These are phyloP conservation scores for Brachyhypopomus occidentalis DNA, from an alignment of 2,113 vertebrate species.

Conservation along the genomic window DNA sequence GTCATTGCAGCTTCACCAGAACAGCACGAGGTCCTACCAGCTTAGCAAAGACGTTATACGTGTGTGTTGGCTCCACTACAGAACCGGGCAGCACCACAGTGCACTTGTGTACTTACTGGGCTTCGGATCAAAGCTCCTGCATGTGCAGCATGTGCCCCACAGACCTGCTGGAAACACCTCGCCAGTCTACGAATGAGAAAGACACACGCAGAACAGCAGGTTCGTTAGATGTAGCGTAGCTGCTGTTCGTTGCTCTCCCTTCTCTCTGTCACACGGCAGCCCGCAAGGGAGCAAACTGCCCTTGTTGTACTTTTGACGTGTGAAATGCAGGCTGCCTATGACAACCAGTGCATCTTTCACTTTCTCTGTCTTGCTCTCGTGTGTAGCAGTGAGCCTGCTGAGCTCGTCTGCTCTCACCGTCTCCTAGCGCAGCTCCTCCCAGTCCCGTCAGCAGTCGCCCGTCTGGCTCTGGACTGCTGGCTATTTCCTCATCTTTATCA, in stretches of 20 bases:
- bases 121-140: constrained; percentile 1
- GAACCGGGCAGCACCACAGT: not conserved
- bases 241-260: not conserved
- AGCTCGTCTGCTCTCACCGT: not conserved
- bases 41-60: too few relatives aligned
- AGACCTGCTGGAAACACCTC: not conserved
- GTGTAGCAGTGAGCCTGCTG: not conserved
- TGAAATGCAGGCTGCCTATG: constrained; percentile 34
- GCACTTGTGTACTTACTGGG: constrained; percentile 18
- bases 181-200: constrained; percentile 12
- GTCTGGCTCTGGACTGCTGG: not conserved
- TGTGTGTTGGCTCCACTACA: not conserved
- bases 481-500: not conserved
- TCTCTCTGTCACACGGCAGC: not conserved
- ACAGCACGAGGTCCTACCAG: too few relatives aligned
- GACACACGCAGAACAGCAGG: not conserved
- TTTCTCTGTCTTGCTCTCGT: constrained; percentile 10
- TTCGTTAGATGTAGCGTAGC: not conserved
- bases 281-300: constrained; percentile 28
- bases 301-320: constrained; percentile 53
- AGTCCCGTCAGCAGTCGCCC: not conserved
- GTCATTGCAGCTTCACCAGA: not conserved
- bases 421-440: not conserved
- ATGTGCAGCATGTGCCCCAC: not conserved
- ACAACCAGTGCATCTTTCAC: constrained; percentile 27